Base-by-base conservation (phyloP, 1,140 invertebrate genomes). In the Caenorhabditis inopinata region DNA sequence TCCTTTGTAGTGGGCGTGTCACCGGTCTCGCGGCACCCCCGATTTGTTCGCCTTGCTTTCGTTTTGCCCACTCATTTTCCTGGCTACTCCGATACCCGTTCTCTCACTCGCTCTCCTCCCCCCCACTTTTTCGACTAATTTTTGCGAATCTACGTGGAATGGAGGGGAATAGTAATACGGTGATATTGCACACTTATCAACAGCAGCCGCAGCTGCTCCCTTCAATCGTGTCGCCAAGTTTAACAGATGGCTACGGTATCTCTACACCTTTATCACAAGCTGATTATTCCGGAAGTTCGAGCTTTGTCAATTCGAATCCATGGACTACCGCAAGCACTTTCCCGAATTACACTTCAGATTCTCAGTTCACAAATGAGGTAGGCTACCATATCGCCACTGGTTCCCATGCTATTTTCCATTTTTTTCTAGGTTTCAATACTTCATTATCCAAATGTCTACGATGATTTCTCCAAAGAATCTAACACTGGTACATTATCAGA, bases 141-240 rank as follows among this genome's bases (percentile, higher is more conserved):
- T 68, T 18, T 68, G n/a, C n/a, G n/a, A n/a, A n/a, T n/a, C n/a
- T n/a, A n/a, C n/a, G n/a, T 14, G 32, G n/a, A 68, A 68, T 68
- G 58, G 58, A 68, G 23, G 58, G 32, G 27, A 29, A 68, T 27
- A 68, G 58, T 68, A 68, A 68, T 42, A 21, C 58, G 12, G 58
- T 68, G 6, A 68, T 68, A n/a, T n/a, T 68, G 32, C 58, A 68
- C 32, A 68, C 58, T 68, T 68, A 68, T 68, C 58, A 68, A 38
- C 58, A 68, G 38, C 58, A 38, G 38, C 58, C 21, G n/a, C 58
- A 68, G 38, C 32, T 68, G 5, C 35, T 68, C 21, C 32, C 58
- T 21, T 38, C 58, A 11, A 68, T 68, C 23, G 38, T 68, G 35
- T 32, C 29, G 6, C 58, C 35, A 68, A 68, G 5, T n/a, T 12